These are phyloP conservation scores for Ophiodon elongatus DNA, from an alignment of 2,113 vertebrate species.

Conservation along the genomic window DNA sequence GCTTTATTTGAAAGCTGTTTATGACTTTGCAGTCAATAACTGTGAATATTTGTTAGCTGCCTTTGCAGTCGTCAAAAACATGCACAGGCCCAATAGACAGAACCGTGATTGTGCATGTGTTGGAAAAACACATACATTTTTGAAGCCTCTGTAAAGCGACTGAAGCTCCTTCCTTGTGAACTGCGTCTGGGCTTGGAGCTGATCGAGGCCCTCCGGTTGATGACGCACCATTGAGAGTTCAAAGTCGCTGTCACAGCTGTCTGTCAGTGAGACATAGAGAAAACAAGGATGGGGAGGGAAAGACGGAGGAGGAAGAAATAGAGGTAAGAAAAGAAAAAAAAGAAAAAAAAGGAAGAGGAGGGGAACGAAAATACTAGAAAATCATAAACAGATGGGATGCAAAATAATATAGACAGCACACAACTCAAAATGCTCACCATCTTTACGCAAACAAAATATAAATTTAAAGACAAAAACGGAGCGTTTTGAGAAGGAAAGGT, in stretches of 20 bases:
- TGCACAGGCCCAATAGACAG: too few species aligned
- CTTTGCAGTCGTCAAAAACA: conserved; percentile 8
- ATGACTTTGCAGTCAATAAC: conserved; percentile 42
- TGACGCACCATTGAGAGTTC: conserved; percentile 91
- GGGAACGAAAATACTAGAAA: conserved; percentile 27
- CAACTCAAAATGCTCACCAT: conserved; percentile 71
- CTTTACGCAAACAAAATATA: conserved; percentile 38
- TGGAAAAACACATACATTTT: conserved; percentile 86
- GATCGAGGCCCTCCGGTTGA: conserved; percentile 93
- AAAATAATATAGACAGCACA: neutral
- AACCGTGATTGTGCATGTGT: neutral
- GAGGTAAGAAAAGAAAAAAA: conserved; percentile 47
- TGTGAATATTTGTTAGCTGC: conserved; percentile 23
- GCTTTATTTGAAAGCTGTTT: too few species aligned
- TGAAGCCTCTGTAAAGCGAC: conserved; percentile 96
- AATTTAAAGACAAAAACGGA: neutral
- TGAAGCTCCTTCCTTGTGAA: conserved; percentile 96
- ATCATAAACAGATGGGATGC: conserved; percentile 29
- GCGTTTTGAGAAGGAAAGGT: conserved; percentile 31
- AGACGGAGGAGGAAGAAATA: conserved; percentile 20
- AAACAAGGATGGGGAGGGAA: conserved; percentile 5
- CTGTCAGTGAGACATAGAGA: conserved; percentile 77
- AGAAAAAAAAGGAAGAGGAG: conserved; percentile 12
- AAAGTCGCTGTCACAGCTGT: conserved; percentile 89
- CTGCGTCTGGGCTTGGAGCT: conserved; percentile 93